Evolutionary conservation across 2,113 vertebrate species (phyloP).

Genomic region (Tachysurus vachellii): DNA sequence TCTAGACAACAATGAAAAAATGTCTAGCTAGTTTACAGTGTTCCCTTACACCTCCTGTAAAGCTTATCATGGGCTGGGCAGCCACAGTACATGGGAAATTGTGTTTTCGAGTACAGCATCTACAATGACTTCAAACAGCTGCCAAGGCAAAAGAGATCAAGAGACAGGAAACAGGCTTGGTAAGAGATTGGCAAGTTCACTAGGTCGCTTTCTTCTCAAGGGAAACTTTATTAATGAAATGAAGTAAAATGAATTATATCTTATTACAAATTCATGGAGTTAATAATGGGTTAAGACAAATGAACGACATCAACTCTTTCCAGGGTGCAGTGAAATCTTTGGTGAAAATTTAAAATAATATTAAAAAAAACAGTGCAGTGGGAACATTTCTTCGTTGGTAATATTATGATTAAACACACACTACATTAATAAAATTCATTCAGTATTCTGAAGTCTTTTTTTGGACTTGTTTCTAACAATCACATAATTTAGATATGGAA

Average conservation of each 20-base stretch:
- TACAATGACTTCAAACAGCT: slow-evolving; percentile 66
- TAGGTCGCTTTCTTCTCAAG: slow-evolving; percentile 46
- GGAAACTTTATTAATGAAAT: slow-evolving; percentile 32
- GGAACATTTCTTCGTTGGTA: neutral
- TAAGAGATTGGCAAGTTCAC: slow-evolving; percentile 50
- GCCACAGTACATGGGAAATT: slow-evolving; percentile 60
- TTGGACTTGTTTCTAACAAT: neutral
- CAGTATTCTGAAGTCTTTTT: neutral
- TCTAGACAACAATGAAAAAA: slow-evolving; percentile 15
- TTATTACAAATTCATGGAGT: neutral
- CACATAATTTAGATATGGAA: neutral
- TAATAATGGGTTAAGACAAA: neutral
- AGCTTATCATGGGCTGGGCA: slow-evolving; percentile 39
- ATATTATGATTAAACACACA: neutral
- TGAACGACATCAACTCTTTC: neutral
- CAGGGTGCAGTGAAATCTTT: neutral
- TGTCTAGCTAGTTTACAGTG: slow-evolving; percentile 9
- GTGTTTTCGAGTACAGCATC: slow-evolving; percentile 55
- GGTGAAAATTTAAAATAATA: neutral
- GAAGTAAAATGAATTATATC: neutral
- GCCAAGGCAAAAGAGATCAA: slow-evolving; percentile 40
- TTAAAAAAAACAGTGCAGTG: too few relatives aligned
- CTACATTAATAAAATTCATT: neutral
- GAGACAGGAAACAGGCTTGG: slow-evolving; percentile 61
- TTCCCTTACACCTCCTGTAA: slow-evolving; percentile 32